Evolutionary conservation across 1,140 invertebrate genomes (phyloP), one percentile per base, ranked within the genome.

Genomic region (Adoxophyes honmai): DNA sequence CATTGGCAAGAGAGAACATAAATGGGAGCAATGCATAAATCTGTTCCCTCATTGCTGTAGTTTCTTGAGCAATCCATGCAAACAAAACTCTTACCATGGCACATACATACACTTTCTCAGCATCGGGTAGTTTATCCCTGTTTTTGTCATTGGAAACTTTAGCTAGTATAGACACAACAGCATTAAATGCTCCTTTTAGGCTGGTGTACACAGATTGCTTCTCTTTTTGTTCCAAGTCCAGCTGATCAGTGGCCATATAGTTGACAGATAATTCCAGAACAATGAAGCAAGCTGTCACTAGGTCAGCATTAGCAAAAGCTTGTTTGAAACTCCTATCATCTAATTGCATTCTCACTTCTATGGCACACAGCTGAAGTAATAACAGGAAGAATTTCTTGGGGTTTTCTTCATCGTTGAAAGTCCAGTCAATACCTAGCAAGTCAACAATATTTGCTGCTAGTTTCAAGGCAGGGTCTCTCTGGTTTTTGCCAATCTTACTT

Each of bases 311-410:
- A 21, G 90, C 85, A 71, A 94, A 91, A 5, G 96, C 93, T 78
- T 94, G 91, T 78, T 96, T 95, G 59, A 97, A 90, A 71, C 92
- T 93, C 66, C 94, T 94, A 60, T 96, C 95, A 77, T 98, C 97
- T 37, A 98, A 84, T 70, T 96, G 94, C 96, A 98, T 98, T 69
- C 96, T 92, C 1, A 98, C 93, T 91, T 98, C 97, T 76, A 98
- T 96, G 51, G 96, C 95, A 62, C 94, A 93, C 13, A 98, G 82
- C 81, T 98, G 96, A 54, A 97, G 92, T 1, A 98, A 82, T 36
- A 98, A 83, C 0, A 98, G 87, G 66, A 98, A 95, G 68, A 97
- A 95, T 71, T 94, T 92, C 84, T 94, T 95, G 56, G 93, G 93
- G 66, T 93, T 94, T 42, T 94, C 94, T 66, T 95, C 94, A 86